These are phyloP conservation scores for Hypomesus transpacificus DNA, from an alignment of 2,113 vertebrate genomes.

Conservation along the genomic window DNA sequence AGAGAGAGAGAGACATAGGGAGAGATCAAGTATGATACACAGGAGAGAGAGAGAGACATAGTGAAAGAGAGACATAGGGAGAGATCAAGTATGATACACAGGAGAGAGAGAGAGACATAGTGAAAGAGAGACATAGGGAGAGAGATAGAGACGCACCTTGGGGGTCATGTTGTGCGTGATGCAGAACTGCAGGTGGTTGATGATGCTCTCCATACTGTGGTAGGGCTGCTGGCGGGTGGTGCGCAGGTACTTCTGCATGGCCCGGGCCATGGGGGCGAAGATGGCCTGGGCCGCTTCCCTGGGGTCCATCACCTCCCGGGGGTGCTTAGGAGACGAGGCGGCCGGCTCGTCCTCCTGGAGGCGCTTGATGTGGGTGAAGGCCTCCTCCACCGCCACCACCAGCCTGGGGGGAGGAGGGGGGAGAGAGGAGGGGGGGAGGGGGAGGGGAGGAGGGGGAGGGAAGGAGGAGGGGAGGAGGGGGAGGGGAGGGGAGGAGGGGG, in stretches of 20 bases:
- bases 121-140: constrained; percentile 17
- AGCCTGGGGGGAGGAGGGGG: constrained; percentile 70
- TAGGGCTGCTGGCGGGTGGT: constrained; percentile 94
- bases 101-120: too few species aligned
- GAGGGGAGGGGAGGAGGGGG: too few species aligned
- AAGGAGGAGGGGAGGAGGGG: too few species aligned
- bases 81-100: too few species aligned
- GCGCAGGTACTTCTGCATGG: constrained; percentile 97
- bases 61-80: background rate
- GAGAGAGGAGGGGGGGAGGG: background rate
- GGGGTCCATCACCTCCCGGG: constrained; percentile 91
- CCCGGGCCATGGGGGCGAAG: constrained; percentile 94
- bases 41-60: background rate
- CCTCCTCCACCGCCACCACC: constrained; percentile 94
- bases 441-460: too few species aligned
- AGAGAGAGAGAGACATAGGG: constrained; percentile 2
- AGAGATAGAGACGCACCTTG: constrained; percentile 72
- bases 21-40: background rate
- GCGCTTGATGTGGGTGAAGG: constrained; percentile 94
- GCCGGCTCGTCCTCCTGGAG: constrained; percentile 84
- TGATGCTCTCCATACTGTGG: constrained; percentile 99
- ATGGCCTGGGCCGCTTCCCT: constrained; percentile 95
- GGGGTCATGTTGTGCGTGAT: constrained; percentile 98
- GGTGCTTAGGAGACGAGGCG: constrained; percentile 75
- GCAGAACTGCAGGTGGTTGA: constrained; percentile 95